These are phyloP conservation scores for Bovichtus variegatus DNA, from an alignment of 2,797 vertebrate genomes.

Conservation along the genomic window DNA sequence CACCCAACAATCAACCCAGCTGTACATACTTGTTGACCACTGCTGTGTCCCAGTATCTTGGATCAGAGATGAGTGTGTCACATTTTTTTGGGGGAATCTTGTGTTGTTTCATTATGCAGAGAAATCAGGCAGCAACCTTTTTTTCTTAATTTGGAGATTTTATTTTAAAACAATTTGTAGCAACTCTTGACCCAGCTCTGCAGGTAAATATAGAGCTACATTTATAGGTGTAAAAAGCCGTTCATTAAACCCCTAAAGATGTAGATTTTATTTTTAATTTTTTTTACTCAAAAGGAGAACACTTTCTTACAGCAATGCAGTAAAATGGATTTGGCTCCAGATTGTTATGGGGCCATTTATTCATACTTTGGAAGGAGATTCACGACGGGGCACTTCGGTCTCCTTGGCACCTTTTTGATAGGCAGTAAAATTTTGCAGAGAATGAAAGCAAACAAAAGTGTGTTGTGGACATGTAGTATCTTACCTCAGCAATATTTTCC, in stretches of 20 bases:
- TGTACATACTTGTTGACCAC: slow-evolving; percentile 64
- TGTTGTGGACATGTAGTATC: slow-evolving; percentile 9
- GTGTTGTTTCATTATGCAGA: background rate
- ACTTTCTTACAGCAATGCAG: slow-evolving; percentile 2
- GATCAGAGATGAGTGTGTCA: slow-evolving; percentile 25
- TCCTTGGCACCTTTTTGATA: slow-evolving; percentile 26
- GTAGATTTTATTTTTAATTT: too few species aligned
- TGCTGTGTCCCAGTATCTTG: slow-evolving; percentile 43
- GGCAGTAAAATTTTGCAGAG: slow-evolving; percentile 20
- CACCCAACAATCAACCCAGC: slow-evolving; percentile 77
- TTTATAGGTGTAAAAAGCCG: background rate
- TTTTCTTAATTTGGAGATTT: slow-evolving; percentile 18
- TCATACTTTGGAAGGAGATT: slow-evolving; percentile 27
- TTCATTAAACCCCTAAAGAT: background rate
- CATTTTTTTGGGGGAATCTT: background rate
- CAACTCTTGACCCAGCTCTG: background rate
- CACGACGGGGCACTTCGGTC: slow-evolving; percentile 14
- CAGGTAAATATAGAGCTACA: background rate
- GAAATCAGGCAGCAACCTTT: background rate
- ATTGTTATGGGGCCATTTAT: slow-evolving; percentile 16
- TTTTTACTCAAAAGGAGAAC: background rate
- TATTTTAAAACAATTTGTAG: background rate
- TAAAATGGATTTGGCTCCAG: slow-evolving; percentile 25
- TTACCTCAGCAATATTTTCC: slow-evolving; percentile 36
- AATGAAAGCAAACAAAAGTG: slow-evolving; percentile 30